Conservation (phyloP, 2,888 invertebrate species). For the Allacma fusca region DNA sequence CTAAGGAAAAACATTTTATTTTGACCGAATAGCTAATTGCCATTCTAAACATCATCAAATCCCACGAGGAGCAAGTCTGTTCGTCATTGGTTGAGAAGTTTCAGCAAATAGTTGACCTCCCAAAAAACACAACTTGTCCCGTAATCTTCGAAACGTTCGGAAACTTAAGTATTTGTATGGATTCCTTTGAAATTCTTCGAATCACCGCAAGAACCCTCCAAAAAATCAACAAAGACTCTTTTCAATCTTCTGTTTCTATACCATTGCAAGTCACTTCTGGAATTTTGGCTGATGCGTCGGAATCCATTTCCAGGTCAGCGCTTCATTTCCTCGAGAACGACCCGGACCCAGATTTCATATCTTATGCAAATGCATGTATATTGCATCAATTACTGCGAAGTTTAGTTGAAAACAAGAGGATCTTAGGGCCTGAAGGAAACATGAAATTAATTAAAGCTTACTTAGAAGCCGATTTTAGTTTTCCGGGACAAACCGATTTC, state of each 20-base stretch:
- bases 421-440: background rate
- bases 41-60: constrained; percentile 11
- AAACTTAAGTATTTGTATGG: constrained; percentile 33
- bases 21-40: background rate
- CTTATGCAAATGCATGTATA: background rate
- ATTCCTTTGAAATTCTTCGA: constrained; percentile 4
- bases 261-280: constrained; percentile 37
- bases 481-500: constrained; percentile 31
- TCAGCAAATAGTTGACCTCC: constrained; percentile 34
- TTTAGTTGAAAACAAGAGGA: background rate
- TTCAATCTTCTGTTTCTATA: background rate
- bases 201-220: constrained; percentile 29
- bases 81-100: constrained; percentile 27
- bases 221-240: constrained; percentile 12
- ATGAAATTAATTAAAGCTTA: background rate
- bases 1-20: background rate
- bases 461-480: constrained; percentile 11
- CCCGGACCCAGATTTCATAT: background rate
- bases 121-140: constrained; percentile 42
- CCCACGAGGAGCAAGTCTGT: constrained; percentile 4
- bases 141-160: constrained; percentile 46
- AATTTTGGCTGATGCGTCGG: constrained; percentile 49
- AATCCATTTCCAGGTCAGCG: constrained; percentile 37
- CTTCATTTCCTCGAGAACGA: constrained; percentile 1
- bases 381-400: background rate